phyloP scores from a whole-genome alignment of 1,140 invertebrate genomes.

The Bombus cullumanus region DNA sequence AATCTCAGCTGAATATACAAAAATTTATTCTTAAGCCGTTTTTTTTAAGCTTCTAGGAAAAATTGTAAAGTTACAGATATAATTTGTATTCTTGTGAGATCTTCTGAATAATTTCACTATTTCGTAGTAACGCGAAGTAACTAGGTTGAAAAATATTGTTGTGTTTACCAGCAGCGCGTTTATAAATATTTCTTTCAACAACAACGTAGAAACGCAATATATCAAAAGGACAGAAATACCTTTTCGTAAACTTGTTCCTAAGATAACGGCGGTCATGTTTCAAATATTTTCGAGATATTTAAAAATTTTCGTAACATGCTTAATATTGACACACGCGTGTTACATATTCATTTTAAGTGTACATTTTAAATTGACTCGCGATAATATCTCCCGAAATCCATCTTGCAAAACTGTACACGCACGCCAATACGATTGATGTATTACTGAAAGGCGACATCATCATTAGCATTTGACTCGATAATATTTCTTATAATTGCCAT shows the following conservation, averaged over 20 bases:
- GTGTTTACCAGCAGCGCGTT: no score
- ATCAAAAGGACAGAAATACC: no score
- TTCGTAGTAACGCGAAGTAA: no score
- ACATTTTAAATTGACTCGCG: not conserved
- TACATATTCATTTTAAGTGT: not conserved
- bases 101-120: no score
- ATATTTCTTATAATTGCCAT: conserved; percentile 31
- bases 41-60: not conserved
- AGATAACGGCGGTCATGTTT: no score
- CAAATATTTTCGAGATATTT: not conserved
- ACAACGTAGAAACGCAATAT: no score
- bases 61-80: not conserved
- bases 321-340: not conserved
- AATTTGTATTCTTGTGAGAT: no score
- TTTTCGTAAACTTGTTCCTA: no score
- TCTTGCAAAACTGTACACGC: not conserved
- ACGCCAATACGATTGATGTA: conserved; percentile 22
- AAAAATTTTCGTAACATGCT: not conserved
- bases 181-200: no score
- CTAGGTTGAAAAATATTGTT: no score
- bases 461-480: conserved; percentile 37
- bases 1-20: not conserved
- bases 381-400: conserved; percentile 18
- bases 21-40: not conserved
- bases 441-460: conserved; percentile 37